A percentile compares a stretch with the other conserved stretches of the same genome.
phyloP scores from a whole-genome alignment of 2,113 vertebrate species.

The Zapus hudsonius region DNA sequence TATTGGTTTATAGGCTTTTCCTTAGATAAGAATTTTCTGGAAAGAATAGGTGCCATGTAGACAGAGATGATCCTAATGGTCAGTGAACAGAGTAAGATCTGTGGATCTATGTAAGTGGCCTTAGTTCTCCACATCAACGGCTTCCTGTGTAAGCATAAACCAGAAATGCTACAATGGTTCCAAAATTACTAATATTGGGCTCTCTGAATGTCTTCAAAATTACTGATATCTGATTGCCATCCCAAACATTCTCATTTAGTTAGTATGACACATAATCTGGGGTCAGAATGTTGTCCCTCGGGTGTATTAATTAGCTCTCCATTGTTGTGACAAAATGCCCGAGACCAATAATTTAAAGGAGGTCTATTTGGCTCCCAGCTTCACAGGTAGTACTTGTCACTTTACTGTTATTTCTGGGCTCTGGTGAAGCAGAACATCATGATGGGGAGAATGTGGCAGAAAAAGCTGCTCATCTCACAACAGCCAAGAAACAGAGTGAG shows the following conservation, averaged over 20 bases:
- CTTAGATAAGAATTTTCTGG: constrained; percentile 32
- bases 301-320: background rate
- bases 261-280: background rate
- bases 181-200: background rate
- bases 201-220: background rate
- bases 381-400: background rate
- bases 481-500: background rate
- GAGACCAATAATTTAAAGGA: background rate
- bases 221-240: background rate
- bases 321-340: background rate
- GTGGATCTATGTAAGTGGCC: no score
- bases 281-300: background rate
- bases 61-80: background rate
- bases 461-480: background rate
- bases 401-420: background rate
- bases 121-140: background rate
- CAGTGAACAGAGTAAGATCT: background rate
- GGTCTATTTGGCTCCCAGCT: background rate
- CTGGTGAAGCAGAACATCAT: background rate
- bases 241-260: background rate
- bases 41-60: background rate
- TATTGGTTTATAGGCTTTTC: background rate
- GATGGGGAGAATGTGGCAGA: background rate
- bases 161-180: background rate
- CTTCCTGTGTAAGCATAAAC: background rate